Percentiles rank a stretch among this genome's conserved stretches.
phyloP scores from a whole-genome alignment of 2,888 invertebrate genomes.

The Drosophila anceps region DNA sequence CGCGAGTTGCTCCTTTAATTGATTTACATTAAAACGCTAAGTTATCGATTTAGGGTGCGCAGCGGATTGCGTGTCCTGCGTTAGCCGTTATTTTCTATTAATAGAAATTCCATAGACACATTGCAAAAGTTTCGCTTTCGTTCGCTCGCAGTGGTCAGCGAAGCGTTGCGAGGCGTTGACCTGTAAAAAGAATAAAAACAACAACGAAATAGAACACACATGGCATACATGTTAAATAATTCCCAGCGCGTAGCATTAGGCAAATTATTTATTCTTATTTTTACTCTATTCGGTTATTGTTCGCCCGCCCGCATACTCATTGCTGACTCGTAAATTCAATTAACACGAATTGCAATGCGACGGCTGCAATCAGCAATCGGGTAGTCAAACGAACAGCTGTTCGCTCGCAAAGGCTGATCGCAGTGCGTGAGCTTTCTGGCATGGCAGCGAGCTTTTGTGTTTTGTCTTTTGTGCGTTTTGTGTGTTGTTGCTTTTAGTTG shows the following conservation, averaged over 20 bases:
- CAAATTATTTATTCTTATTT: conserved; percentile 22
- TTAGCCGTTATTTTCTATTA: conserved; percentile 54
- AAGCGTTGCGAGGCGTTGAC: conserved; percentile 69
- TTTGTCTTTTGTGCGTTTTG: conserved; percentile 22
- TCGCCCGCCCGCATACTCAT: background rate
- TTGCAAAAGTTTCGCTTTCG: conserved; percentile 64
- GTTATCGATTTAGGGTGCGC: conserved; percentile 72
- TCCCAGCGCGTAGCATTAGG: conserved; percentile 52
- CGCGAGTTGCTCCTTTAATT: conserved; percentile 71
- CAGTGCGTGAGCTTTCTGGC: conserved; percentile 41
- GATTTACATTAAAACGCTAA: conserved; percentile 69
- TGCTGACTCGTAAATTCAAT: conserved; percentile 36
- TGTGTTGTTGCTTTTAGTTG: conserved; percentile 64
- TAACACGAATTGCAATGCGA: conserved; percentile 20
- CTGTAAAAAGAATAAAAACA: conserved; percentile 28
- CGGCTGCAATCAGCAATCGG: conserved; percentile 42
- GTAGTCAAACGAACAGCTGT: conserved; percentile 49
- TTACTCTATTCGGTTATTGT: background rate
- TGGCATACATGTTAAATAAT: conserved; percentile 50
- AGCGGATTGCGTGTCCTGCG: conserved; percentile 58
- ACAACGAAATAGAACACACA: conserved; percentile 57
- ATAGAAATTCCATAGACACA: conserved; percentile 63
- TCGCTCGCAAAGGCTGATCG: conserved; percentile 43
- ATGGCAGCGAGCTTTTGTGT: conserved; percentile 41
- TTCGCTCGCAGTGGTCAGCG: conserved; percentile 33